Evolutionary conservation across 2,797 vertebrate genomes (phyloP).

Genomic region (Chelmon rostratus): DNA sequence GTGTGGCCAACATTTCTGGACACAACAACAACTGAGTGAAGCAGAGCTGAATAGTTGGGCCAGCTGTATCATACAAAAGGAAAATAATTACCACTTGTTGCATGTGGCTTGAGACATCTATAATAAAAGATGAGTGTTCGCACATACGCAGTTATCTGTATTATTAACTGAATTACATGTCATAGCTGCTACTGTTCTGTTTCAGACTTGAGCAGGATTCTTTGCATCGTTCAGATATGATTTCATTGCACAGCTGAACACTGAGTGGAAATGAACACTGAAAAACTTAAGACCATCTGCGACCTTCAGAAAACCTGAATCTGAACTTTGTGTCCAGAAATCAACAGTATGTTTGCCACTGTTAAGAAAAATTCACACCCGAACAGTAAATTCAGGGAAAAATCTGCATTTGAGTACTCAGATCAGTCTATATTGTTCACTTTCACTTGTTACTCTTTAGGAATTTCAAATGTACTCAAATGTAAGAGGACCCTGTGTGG

Average conservation of each 20-base stretch:
- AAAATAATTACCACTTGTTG: conserved; percentile 76
- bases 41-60: conserved; percentile 56
- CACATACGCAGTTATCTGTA: conserved; percentile 48
- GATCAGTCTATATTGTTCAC: background rate
- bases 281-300: background rate
- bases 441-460: background rate
- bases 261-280: background rate
- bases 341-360: background rate
- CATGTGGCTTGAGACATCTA: conserved; percentile 44
- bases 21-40: conserved; percentile 61
- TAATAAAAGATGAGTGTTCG: conserved; percentile 48
- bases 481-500: too few relatives aligned
- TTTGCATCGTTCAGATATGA: conserved; percentile 7
- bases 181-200: conserved; percentile 19
- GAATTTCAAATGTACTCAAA: background rate
- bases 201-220: conserved; percentile 16
- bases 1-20: conserved; percentile 70
- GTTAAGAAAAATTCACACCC: background rate
- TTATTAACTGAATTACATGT: conserved; percentile 61
- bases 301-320: background rate
- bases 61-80: conserved; percentile 66
- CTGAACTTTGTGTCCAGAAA: background rate
- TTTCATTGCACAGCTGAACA: background rate
- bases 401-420: background rate
- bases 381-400: background rate